These are phyloP conservation scores for Atopsyche davidsoni DNA, from an alignment of 1,140 invertebrate species.

Conservation along the genomic window DNA sequence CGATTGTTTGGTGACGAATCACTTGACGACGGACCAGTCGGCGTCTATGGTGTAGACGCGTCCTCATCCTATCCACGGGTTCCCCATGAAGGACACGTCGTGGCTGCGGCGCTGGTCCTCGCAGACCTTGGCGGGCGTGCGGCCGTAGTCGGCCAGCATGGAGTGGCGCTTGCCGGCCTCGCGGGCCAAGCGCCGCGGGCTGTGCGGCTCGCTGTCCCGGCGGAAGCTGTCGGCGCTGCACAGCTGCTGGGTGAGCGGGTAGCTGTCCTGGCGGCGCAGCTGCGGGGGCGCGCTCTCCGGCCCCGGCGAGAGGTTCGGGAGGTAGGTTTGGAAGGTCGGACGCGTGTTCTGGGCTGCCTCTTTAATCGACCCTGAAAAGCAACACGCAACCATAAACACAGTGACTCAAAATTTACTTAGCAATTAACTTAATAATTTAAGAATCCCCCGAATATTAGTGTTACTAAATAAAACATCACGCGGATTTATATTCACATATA, in stretches of 20 bases:
- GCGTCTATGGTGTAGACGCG: no score
- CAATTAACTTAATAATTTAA: not conserved
- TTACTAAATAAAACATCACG: not conserved
- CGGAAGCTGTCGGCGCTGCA: slow-evolving; percentile 30
- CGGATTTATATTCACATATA: not conserved
- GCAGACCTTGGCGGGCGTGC: slow-evolving; percentile 37
- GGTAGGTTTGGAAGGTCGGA: slow-evolving; percentile 46
- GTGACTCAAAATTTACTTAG: not conserved
- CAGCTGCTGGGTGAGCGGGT: slow-evolving; percentile 25
- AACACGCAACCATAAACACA: no score
- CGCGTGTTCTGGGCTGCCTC: slow-evolving; percentile 53
- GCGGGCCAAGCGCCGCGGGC: slow-evolving; percentile 37
- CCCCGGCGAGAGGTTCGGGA: slow-evolving; percentile 37
- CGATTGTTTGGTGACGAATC: no score
- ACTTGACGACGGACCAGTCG: no score
- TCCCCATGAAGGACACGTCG: slow-evolving; percentile 37
- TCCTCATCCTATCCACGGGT: slow-evolving; percentile 47
- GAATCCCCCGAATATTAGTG: not conserved
- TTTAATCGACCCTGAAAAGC: slow-evolving; percentile 50
- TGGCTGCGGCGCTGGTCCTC: slow-evolving; percentile 43
- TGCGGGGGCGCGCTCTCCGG: slow-evolving; percentile 33
- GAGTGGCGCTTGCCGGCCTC: slow-evolving; percentile 44
- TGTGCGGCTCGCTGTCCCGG: slow-evolving; percentile 43
- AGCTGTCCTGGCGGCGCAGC: slow-evolving; percentile 29
- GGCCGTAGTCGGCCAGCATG: slow-evolving; percentile 41